These are phyloP conservation scores for Rhinolophus ferrumequinum DNA, from an alignment of 2,113 vertebrate genomes.

Conservation along the genomic window DNA sequence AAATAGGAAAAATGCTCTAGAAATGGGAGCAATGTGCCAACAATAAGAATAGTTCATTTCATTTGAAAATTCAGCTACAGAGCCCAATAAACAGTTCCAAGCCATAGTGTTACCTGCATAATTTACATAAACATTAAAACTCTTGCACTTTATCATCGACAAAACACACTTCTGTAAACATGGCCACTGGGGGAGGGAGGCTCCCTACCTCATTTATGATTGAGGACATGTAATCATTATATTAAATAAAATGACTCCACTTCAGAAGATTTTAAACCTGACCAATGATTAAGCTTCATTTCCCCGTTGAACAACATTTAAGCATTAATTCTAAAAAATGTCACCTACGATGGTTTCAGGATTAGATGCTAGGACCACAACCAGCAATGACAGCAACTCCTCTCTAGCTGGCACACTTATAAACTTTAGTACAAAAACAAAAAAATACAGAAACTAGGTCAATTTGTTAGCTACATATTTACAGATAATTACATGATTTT, in stretches of 20 bases:
- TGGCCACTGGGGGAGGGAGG: slow-evolving; percentile 75
- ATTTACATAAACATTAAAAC: slow-evolving; percentile 72
- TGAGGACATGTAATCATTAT: slow-evolving; percentile 37
- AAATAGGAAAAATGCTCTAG: slow-evolving; percentile 71
- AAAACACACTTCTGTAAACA: slow-evolving; percentile 65
- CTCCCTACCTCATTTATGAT: slow-evolving; percentile 57
- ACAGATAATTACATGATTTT: slow-evolving; percentile 88
- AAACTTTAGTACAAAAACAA: slow-evolving; percentile 88
- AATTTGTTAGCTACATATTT: slow-evolving; percentile 89
- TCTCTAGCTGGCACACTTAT: slow-evolving; percentile 86
- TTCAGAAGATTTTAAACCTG: slow-evolving; percentile 67
- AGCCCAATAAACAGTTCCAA: slow-evolving; percentile 81
- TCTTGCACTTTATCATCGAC: slow-evolving; percentile 65
- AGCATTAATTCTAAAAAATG: slow-evolving; percentile 82
- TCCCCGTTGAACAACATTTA: slow-evolving; percentile 67
- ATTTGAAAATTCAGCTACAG: slow-evolving; percentile 72
- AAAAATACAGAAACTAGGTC: slow-evolving; percentile 88
- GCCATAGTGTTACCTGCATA: slow-evolving; percentile 75
- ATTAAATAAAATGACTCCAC: slow-evolving; percentile 68
- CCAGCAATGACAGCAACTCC: slow-evolving; percentile 84
- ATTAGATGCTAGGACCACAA: slow-evolving; percentile 83
- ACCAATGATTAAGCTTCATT: slow-evolving; percentile 64
- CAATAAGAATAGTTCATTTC: slow-evolving; percentile 74
- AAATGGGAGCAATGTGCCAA: slow-evolving; percentile 78
- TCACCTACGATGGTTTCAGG: slow-evolving; percentile 77